Conservation (phyloP, 2,113 vertebrate genomes). For the Phycodurus eques region DNA sequence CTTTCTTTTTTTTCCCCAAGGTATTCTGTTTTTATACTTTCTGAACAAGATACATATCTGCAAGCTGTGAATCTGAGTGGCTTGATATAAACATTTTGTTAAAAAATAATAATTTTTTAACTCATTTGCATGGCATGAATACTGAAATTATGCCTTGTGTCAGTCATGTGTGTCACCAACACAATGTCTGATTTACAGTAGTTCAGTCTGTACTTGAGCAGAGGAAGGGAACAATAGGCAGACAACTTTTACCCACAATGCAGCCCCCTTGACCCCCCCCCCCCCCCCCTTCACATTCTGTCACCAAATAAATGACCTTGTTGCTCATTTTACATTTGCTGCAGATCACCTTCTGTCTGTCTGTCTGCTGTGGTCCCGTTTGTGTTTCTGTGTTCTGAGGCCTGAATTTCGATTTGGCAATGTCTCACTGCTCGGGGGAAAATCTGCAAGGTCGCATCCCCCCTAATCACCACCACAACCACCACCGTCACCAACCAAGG, state of each 20-base stretch:
- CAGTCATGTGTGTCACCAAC: conserved; percentile 46
- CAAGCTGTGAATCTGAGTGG: conserved; percentile 65
- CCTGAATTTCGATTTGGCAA: conserved; percentile 72
- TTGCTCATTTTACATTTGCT: conserved; percentile 57
- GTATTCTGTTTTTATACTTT: conserved; percentile 65
- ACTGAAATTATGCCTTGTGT: conserved; percentile 56
- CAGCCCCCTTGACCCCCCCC: conserved; percentile 17
- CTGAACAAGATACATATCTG: conserved; percentile 66
- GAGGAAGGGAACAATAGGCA: conserved; percentile 57
- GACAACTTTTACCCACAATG: conserved; percentile 44
- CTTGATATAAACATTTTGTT: conserved; percentile 57
- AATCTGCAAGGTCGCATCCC: conserved; percentile 45
- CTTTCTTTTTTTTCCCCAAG: conserved; percentile 43
- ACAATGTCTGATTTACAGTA: conserved; percentile 33
- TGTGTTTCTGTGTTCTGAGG: conserved; percentile 68
- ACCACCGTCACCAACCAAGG: conserved; percentile 17
- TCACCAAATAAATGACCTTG: conserved; percentile 60
- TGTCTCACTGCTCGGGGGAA: conserved; percentile 60
- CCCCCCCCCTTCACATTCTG: conserved; percentile 54
- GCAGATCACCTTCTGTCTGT: conserved; percentile 65
- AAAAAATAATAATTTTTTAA: conserved; percentile 65
- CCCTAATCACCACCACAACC: conserved; percentile 17
- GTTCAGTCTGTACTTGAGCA: conserved; percentile 55
- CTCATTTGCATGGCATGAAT: conserved; percentile 66
- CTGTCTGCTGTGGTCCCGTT: conserved; percentile 43